phyloP scores from a whole-genome alignment of 2,797 vertebrate genomes.

The Sebastes iracundus region DNA sequence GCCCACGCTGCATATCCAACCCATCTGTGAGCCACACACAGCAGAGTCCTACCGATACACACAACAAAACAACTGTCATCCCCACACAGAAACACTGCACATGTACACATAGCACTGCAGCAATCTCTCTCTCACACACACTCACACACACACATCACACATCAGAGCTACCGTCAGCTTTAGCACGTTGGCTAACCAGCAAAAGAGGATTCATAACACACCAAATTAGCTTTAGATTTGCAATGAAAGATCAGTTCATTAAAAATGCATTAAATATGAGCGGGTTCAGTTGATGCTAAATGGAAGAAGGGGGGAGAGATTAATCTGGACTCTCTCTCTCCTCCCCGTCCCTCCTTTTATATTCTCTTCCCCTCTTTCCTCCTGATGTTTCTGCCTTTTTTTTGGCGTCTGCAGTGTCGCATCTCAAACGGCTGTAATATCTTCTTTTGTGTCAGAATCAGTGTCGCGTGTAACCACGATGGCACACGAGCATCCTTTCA shows the following conservation, averaged over 20 bases:
- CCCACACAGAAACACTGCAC: not conserved
- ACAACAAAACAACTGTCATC: conserved; percentile 21
- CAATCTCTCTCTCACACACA: conserved; percentile 1
- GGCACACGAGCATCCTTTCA: not conserved
- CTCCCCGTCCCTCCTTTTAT: conserved; percentile 33
- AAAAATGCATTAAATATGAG: conserved; percentile 83
- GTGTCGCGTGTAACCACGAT: not conserved
- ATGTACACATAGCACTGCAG: conserved; percentile 17
- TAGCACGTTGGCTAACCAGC: conserved; percentile 63
- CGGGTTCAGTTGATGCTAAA: conserved; percentile 81
- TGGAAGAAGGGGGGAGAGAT: conserved; percentile 66
- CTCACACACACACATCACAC: not conserved
- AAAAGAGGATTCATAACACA: conserved; percentile 76
- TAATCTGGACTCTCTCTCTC: conserved; percentile 58
- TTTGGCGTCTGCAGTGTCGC: not conserved
- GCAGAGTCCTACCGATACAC: conserved; percentile 17
- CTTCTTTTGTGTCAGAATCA: conserved; percentile 14
- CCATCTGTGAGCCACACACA: conserved; percentile 77
- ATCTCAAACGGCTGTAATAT: conserved; percentile 7
- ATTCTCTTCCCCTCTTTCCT: not conserved
- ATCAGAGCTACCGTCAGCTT: conserved; percentile 34
- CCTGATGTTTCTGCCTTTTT: not conserved
- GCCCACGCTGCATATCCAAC: conserved; percentile 74
- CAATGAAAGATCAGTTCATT: conserved; percentile 85
- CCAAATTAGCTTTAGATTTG: conserved; percentile 82